Evolutionary conservation across 2,113 vertebrate genomes (phyloP).

Genomic region (Sinocyclocheilus maitianheensis): DNA sequence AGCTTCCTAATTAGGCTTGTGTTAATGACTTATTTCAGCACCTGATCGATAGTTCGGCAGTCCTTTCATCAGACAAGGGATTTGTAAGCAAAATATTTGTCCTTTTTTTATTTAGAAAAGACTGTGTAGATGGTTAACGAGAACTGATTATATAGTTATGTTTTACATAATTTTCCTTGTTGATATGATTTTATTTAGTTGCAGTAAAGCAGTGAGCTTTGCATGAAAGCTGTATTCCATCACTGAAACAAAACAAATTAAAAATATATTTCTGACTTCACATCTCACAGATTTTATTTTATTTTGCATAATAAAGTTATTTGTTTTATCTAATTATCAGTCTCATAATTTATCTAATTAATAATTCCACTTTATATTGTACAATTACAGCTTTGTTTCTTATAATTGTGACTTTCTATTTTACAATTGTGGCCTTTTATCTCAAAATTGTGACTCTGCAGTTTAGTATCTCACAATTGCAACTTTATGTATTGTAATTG

Average conservation of each 20-base stretch:
- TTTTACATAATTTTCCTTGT: not conserved
- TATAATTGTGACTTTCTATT: too few relatives aligned
- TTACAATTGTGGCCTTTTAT: too few relatives aligned
- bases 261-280: not conserved
- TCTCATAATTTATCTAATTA: too few relatives aligned
- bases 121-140: not conserved
- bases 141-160: not conserved
- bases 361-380: not conserved
- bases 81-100: not conserved
- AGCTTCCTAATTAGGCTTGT: conserved; percentile 6
- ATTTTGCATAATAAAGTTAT: not conserved
- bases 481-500: too few relatives aligned
- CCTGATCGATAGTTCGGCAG: not conserved
- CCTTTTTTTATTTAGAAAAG: too few relatives aligned
- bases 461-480: too few relatives aligned
- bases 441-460: too few relatives aligned
- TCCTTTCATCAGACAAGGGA: not conserved
- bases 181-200: not conserved
- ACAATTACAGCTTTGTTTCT: not conserved
- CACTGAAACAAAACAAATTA: too few relatives aligned
- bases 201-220: not conserved
- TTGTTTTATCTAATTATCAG: too few relatives aligned
- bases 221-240: not conserved
- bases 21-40: not conserved
- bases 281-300: not conserved